Conservation (phyloP, 1,140 invertebrate species). For the Rhynchophorus ferrugineus region DNA sequence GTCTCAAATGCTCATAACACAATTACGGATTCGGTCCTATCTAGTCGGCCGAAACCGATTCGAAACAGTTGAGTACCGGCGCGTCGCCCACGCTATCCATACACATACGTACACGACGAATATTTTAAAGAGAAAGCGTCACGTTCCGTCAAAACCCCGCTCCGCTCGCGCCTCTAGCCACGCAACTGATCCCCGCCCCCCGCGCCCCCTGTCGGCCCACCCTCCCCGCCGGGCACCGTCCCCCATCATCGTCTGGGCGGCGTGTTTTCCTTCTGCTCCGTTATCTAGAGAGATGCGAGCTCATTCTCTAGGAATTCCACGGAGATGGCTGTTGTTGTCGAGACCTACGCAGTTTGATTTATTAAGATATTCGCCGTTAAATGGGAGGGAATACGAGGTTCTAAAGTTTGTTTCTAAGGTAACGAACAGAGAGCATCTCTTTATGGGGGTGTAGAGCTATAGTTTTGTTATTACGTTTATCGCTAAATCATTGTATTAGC, state of each 20-base stretch:
- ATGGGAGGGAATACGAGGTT: not conserved
- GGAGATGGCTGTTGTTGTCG: not conserved
- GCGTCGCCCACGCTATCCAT: not conserved
- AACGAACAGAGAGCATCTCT: no score
- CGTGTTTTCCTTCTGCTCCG: no score
- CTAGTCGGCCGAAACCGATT: not conserved
- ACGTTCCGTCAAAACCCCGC: no score
- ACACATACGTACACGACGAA: not conserved
- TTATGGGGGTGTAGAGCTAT: no score
- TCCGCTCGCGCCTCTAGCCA: no score
- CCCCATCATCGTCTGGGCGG: not conserved
- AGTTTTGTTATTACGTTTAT: no score
- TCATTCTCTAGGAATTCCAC: not conserved
- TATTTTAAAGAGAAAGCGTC: not conserved
- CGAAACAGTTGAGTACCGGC: not conserved
- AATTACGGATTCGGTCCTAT: not conserved
- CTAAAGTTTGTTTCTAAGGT: no score
- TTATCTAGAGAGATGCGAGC: not conserved
- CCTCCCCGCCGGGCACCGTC: not conserved
- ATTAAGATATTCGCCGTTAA: not conserved
- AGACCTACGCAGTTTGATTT: not conserved
- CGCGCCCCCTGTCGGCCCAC: no score
- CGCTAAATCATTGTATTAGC: no score
- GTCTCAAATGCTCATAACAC: not conserved
- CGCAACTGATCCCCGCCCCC: no score